These are phyloP conservation scores for Scolopax rusticola DNA, from an alignment of 2,797 vertebrate genomes.

Conservation along the genomic window DNA sequence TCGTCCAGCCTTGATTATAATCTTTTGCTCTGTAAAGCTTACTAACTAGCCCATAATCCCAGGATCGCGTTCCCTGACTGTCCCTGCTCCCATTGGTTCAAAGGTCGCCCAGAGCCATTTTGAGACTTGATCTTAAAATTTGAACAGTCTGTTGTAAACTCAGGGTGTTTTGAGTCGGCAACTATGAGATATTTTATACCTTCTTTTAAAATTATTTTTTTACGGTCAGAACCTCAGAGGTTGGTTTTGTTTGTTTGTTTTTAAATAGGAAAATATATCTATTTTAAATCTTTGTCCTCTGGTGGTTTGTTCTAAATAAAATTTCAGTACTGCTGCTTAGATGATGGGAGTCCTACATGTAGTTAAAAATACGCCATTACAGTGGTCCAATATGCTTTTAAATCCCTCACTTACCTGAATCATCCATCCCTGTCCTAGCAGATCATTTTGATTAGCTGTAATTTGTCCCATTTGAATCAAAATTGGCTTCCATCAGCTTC, in stretches of 20 bases:
- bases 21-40: not conserved
- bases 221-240: not conserved
- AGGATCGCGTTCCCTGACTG: not conserved
- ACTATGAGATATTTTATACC: not conserved
- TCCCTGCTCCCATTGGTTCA: not conserved
- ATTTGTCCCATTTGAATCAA: constrained; percentile 32
- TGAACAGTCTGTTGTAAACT: not conserved
- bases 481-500: not conserved
- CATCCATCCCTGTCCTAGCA: not conserved
- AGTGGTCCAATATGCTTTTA: not conserved
- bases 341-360: not conserved
- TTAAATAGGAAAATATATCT: not conserved
- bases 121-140: not conserved
- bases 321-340: not conserved
- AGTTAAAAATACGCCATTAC: not conserved
- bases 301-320: not conserved
- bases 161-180: not conserved
- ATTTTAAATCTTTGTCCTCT: not conserved
- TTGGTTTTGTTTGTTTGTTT: not conserved
- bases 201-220: not conserved
- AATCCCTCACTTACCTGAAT: not conserved
- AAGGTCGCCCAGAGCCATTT: not conserved
- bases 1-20: not conserved
- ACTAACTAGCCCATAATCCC: not conserved
- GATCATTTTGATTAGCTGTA: constrained; percentile 43